Base-by-base conservation (phyloP, 2,797 vertebrate species). In the Anas georgica region DNA sequence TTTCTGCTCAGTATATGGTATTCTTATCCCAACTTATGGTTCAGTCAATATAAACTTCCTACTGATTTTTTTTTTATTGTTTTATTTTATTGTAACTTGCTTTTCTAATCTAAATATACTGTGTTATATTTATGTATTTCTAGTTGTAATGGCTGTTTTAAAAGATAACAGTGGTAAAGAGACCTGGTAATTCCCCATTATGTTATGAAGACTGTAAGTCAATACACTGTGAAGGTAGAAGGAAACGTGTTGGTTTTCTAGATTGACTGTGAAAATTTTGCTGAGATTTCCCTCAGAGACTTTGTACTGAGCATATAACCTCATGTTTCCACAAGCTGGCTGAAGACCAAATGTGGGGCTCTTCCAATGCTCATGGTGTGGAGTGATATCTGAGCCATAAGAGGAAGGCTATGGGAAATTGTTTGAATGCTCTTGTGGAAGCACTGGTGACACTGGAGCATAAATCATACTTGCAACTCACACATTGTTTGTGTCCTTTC, bases 121-220 rank as follows among this genome's bases (percentile, higher is more conserved):
- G 5, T 16, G 6, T 29, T 31, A 23, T 0, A 7, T 59, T 83
- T 69, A 59, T 56, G 54, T 64, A 68, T 89, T 88, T 31, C 17
- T 50, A 5, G 11, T 28, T 10, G 4, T 55, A 52, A 43, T 43
- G 39, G 28, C 12, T 43, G 28, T 43, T 64, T 31, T n/a, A 75
- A 68, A 33, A 52, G 18, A 2, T 56, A 58, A 48, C 6, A 31
- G 23, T 18, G 22, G 15, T 39, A 45, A 83, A 80, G n/a, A 28
- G 8, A 48, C 10, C 9, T 52, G 18, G 23, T 70, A 69, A 70
- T 55, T 55, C 43, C 17, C 35, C 37, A 59, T 78, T 86, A 55
- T 62, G 12, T 17, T 69, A 5, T 29, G 14, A 1, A 0, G 12
- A 25, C 1, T 1, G 35, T 5, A 4, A 9, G 10, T 35, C n/a